Percentiles rank a stretch among this genome's conserved stretches.
Conservation (phyloP, 1,140 invertebrate species). For the Campoletis sonorensis region DNA sequence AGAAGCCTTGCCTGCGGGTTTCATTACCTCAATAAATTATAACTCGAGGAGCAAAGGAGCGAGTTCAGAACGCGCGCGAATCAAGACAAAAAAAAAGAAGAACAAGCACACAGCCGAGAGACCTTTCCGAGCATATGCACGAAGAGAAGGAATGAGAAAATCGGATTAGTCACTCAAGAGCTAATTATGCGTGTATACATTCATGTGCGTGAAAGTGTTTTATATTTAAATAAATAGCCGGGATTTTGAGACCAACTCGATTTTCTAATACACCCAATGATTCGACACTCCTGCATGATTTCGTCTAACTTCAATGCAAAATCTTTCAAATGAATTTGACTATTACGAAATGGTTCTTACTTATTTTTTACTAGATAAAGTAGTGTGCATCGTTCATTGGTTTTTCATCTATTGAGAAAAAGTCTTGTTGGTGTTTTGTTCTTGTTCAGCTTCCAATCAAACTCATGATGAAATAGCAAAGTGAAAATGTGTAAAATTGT, state of each 20-base stretch:
- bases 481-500: too few relatives aligned
- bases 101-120: neutral
- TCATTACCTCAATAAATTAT: constrained; percentile 69
- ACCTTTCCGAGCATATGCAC: neutral
- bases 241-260: neutral
- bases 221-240: neutral
- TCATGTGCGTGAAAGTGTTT: neutral
- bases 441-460: too few relatives aligned
- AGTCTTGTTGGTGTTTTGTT: too few relatives aligned
- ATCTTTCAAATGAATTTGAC: too few relatives aligned
- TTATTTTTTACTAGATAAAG: too few relatives aligned
- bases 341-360: too few relatives aligned
- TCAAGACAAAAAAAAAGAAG: neutral
- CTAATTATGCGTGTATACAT: constrained; percentile 52
- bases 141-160: constrained; percentile 15
- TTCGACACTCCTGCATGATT: too few relatives aligned
- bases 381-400: too few relatives aligned
- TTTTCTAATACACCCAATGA: too few relatives aligned
- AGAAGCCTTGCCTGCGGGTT: constrained; percentile 47
- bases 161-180: constrained; percentile 53
- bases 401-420: too few relatives aligned
- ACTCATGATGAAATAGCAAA: too few relatives aligned
- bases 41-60: constrained; percentile 20
- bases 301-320: too few relatives aligned
- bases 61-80: constrained; percentile 15